These are phyloP conservation scores for Drosophila incognita DNA, from an alignment of 2,888 invertebrate genomes.

Conservation along the genomic window DNA sequence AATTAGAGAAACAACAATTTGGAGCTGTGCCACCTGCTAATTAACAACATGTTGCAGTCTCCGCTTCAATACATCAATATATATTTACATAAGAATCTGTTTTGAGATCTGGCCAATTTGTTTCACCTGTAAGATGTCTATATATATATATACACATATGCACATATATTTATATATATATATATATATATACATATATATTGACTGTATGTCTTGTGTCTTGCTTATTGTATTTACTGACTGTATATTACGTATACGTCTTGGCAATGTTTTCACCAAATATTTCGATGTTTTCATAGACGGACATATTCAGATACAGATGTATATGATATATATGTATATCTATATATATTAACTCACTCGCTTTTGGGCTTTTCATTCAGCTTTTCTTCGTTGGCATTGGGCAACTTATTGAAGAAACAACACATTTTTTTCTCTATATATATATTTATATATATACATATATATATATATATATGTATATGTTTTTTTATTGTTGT, in stretches of 20 bases:
- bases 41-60: constrained; percentile 50
- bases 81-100: background rate
- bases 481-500: constrained; percentile 8
- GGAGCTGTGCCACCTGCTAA: constrained; percentile 6
- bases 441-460: constrained; percentile 5
- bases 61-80: background rate
- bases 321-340: background rate
- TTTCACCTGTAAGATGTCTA: background rate
- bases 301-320: constrained; percentile 9
- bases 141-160: background rate
- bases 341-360: constrained; percentile 24
- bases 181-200: background rate
- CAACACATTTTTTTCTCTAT: constrained; percentile 30
- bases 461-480: constrained; percentile 2
- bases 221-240: constrained; percentile 20
- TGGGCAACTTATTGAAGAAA: constrained; percentile 59
- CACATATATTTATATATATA: background rate
- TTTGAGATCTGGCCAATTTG: background rate
- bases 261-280: constrained; percentile 60
- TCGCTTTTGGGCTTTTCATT: constrained; percentile 54
- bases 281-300: constrained; percentile 32
- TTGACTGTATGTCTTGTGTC: background rate
- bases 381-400: constrained; percentile 59
- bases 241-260: constrained; percentile 60
- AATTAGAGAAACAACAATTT: background rate